These are phyloP conservation scores for Andrena flavipes DNA, from an alignment of 2,888 invertebrate species.

Conservation along the genomic window DNA sequence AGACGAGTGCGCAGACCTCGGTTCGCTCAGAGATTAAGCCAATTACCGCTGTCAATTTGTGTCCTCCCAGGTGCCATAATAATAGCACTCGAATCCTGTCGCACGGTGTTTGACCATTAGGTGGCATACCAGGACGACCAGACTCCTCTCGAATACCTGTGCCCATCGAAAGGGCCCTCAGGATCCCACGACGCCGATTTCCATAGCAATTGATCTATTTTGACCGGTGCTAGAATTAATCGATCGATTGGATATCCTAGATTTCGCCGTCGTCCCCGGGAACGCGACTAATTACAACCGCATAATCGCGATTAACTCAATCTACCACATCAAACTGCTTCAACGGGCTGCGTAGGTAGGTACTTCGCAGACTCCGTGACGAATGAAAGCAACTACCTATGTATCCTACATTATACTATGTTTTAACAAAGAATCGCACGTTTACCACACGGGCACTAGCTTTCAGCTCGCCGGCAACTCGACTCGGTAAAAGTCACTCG, in stretches of 20 bases:
- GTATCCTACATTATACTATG: too few species aligned
- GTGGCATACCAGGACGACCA: constrained; percentile 58
- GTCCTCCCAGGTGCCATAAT: constrained; percentile 71
- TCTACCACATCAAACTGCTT: not conserved
- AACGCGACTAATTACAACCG: constrained; percentile 34
- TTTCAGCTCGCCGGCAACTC: not conserved
- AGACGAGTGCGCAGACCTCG: constrained; percentile 31
- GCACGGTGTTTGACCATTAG: constrained; percentile 81
- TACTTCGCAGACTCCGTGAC: too few species aligned
- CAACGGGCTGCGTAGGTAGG: too few species aligned
- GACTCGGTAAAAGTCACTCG: not conserved
- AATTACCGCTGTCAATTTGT: constrained; percentile 79
- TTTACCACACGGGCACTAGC: too few species aligned
- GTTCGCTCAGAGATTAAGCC: constrained; percentile 73
- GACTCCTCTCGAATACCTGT: constrained; percentile 54
- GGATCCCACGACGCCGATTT: constrained; percentile 64
- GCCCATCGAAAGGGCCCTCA: constrained; percentile 69
- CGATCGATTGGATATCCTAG: constrained; percentile 52
- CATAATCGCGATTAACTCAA: constrained; percentile 29
- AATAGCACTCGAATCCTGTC: constrained; percentile 76
- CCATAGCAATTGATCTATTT: constrained; percentile 68
- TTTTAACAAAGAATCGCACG: too few species aligned
- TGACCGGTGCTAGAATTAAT: constrained; percentile 58
- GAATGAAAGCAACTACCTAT: too few species aligned
- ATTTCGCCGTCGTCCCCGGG: constrained; percentile 29